Base-by-base conservation (phyloP, 2,113 vertebrate genomes). In the Alosa alosa region DNA sequence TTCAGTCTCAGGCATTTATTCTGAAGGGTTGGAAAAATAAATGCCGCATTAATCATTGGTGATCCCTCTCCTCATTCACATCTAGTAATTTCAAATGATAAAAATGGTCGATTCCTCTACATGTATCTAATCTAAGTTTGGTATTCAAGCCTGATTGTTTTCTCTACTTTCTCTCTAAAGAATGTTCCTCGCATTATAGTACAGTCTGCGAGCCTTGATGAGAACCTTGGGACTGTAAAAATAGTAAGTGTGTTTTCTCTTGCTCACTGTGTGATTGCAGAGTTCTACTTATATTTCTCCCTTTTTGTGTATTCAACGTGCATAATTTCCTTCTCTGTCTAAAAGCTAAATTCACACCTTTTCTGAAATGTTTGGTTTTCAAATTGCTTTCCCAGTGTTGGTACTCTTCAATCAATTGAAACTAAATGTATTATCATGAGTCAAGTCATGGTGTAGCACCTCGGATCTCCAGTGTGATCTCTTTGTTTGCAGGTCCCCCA, bases 171-270 rank as follows among this genome's bases (percentile, higher is more conserved):
- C 25, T 86, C 85, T 82, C 47, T 86, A 17, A 94, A 98, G 97
- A 93, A 95, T 2, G 87, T 96, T 84, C 97, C 97, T 85, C 95
- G 96, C 10, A 97, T 99, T 85, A 83, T 95, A 93, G 95, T 96
- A 87, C 96, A 96, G 90, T 86, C 93, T 6, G 92, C 96, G 84
- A 93, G 95, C 52, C 84, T 89, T 0, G 97, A 97, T 0, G 90
- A 94, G 85, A 89, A 15, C 82, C 89, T 87, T 57, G 72, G 72
- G 1, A 36, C 31, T 13, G 72, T 36, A 15, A 78, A 39, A 78
- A 1, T 39, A 39, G 72, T 78, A 78, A 78, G 72, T 31, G 3
- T 39, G 13, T 36, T 41, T 39, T 9, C 39, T 78, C 2, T 78
- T 78, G 25, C n/a, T 60, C 20, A 7, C 17, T 17, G 15, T n/a